Conservation (phyloP, 2,888 invertebrate species). For the Drosophila dives region DNA sequence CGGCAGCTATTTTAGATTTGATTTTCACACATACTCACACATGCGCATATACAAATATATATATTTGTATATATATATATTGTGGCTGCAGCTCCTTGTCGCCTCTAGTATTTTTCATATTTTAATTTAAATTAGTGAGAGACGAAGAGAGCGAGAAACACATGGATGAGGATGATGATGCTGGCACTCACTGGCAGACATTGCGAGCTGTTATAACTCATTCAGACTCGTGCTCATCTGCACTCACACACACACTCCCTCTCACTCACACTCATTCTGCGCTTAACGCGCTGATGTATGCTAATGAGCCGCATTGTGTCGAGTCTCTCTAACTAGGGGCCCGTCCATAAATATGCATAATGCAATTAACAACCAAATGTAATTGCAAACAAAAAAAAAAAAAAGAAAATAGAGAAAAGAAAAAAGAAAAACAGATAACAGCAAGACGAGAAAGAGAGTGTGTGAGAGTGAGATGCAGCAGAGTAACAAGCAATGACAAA, state of each 20-base stretch:
- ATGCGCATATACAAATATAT: neutral
- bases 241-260: constrained; percentile 11
- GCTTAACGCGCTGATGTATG: constrained; percentile 80
- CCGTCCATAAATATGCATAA: constrained; percentile 83
- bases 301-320: constrained; percentile 78
- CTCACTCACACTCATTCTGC: constrained; percentile 36
- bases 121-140: constrained; percentile 74
- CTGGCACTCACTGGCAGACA: constrained; percentile 40
- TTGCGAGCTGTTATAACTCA: constrained; percentile 57
- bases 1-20: constrained; percentile 79
- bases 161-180: constrained; percentile 7
- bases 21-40: constrained; percentile 60
- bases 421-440: constrained; percentile 1
- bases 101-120: constrained; percentile 73
- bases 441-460: constrained; percentile 19
- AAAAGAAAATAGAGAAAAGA: constrained; percentile 29
- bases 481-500: constrained; percentile 11
- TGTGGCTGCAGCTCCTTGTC: constrained; percentile 19
- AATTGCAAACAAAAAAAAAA: constrained; percentile 74
- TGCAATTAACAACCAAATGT: constrained; percentile 84
- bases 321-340: constrained; percentile 41
- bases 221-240: constrained; percentile 56
- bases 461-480: constrained; percentile 16
- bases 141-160: constrained; percentile 24
- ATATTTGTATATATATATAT: neutral